Base-by-base conservation (phyloP, 2,113 vertebrate species). In the Dromiciops gliroides region DNA sequence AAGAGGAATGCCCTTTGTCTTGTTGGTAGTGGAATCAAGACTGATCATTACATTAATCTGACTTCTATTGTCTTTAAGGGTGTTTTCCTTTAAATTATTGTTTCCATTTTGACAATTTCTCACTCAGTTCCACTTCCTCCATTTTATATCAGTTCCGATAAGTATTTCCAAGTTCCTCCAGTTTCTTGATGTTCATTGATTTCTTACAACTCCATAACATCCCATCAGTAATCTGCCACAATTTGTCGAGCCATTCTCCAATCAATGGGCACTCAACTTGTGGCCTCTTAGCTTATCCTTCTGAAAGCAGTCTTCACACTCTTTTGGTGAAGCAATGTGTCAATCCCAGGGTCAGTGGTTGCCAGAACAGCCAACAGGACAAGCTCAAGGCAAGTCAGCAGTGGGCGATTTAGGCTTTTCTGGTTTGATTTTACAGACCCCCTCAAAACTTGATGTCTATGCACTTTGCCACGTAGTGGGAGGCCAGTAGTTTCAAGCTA, bases 381-480 rank as follows among this genome's bases (percentile, higher is more conserved):
- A 90, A 91, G 95, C 97, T 95, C 91, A 49, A 92, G 89, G 89
- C 37, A 96, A 90, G 96, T 98, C 96, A 97, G 90, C 93, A 97
- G 92, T 90, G 95, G 95, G 96, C 97, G 96, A 97, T 98, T 97
- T 97, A 96, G 93, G 93, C 92, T 97, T 97, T 97, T 97, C 92
- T 96, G 96, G 94, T 98, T 98, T 97, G 95, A 98, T 98, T 98
- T 97, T 97, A 96, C 97, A 94, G 83, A 95, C 98, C 97, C 98
- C 96, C 97, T 98, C 91, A 97, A 98, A 97, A 97, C 91, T 93
- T 96, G 94, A 50, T 97, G 97, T 97, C 96, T 96, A 98, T 96
- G 97, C 98, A 97, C 97, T 97, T 97, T 93, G 91, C 95, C 96
- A 97, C 97, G 98, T 98, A 98, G 95, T 0, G 92, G 88, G 90